A percentile compares a stretch with the other conserved stretches of the same genome.
Conservation (phyloP, 2,888 invertebrate species). For the Lithodes maja region DNA sequence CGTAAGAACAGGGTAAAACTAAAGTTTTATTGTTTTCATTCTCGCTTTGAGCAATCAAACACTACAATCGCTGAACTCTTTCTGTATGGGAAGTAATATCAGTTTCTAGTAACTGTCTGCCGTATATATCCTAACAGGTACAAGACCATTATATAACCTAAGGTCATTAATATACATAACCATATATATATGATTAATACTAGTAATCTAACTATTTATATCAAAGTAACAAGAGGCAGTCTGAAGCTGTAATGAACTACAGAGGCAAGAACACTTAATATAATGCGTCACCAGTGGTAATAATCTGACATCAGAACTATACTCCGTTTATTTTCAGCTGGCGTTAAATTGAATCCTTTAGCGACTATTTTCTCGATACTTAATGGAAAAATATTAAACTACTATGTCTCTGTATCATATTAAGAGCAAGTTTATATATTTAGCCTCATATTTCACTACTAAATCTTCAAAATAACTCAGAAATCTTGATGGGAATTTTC, state of each 20-base stretch:
- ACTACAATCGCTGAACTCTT: conserved; percentile 53
- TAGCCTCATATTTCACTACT: neutral
- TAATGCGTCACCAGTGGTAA: conserved; percentile 53
- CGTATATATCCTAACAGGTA: conserved; percentile 61
- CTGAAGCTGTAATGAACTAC: conserved; percentile 65
- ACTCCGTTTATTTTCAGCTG: too few relatives aligned
- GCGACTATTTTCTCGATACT: too few relatives aligned
- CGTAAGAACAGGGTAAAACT: conserved; percentile 34
- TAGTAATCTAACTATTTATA: conserved; percentile 62
- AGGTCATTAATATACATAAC: conserved; percentile 59
- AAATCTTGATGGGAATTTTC: too few relatives aligned
- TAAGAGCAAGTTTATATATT: too few relatives aligned
- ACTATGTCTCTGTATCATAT: too few relatives aligned
- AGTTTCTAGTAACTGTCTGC: conserved; percentile 61
- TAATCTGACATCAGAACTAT: neutral
- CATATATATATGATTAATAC: conserved; percentile 63
- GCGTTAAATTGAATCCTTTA: too few relatives aligned
- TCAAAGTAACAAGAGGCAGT: conserved; percentile 66
- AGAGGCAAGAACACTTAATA: conserved; percentile 59
- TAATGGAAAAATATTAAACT: too few relatives aligned
- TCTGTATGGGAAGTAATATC: conserved; percentile 51
- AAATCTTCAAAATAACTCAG: too few relatives aligned
- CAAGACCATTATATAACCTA: conserved; percentile 54
- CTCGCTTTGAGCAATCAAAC: conserved; percentile 56
- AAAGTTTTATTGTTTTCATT: conserved; percentile 42